A percentile compares a stretch with the other conserved stretches of the same genome.
These are phyloP conservation scores for Rhinatrema bivittatum DNA, from an alignment of 2,797 vertebrate species.

Conservation along the genomic window DNA sequence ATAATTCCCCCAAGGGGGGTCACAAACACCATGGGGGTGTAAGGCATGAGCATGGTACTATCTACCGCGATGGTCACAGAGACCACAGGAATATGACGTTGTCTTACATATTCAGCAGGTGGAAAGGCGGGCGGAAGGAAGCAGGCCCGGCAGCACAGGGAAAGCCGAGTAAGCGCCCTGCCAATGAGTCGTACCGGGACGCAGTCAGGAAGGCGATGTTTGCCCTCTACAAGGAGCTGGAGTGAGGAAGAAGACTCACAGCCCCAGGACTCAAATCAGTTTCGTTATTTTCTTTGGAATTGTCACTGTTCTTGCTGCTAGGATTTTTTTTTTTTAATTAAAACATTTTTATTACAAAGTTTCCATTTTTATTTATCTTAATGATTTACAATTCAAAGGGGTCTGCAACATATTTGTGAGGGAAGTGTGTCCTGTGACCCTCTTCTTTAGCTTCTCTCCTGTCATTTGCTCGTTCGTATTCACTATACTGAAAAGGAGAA, in stretches of 20 bases:
- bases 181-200: constrained; percentile 79
- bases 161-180: constrained; percentile 71
- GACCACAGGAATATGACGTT: background rate
- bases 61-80: accelerated
- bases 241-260: constrained; percentile 55
- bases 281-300: constrained; percentile 22
- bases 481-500: too few species aligned
- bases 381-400: too few species aligned
- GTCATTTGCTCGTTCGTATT: too few species aligned
- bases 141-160: constrained; percentile 48
- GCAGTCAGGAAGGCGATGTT: constrained; percentile 95
- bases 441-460: too few species aligned
- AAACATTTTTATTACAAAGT: too few species aligned
- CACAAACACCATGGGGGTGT: too few species aligned
- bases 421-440: too few species aligned
- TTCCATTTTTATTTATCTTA: too few species aligned
- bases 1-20: too few species aligned
- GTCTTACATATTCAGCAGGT: constrained; percentile 35
- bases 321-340: constrained; percentile 65
- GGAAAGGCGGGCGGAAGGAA: constrained; percentile 71
- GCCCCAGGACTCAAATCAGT: constrained; percentile 1
- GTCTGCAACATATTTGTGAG: too few species aligned
- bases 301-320: constrained; percentile 68
- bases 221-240: constrained; percentile 90
- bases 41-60: too few species aligned